Conservation (phyloP, 2,888 invertebrate species). For the Pherbina coryleti region DNA sequence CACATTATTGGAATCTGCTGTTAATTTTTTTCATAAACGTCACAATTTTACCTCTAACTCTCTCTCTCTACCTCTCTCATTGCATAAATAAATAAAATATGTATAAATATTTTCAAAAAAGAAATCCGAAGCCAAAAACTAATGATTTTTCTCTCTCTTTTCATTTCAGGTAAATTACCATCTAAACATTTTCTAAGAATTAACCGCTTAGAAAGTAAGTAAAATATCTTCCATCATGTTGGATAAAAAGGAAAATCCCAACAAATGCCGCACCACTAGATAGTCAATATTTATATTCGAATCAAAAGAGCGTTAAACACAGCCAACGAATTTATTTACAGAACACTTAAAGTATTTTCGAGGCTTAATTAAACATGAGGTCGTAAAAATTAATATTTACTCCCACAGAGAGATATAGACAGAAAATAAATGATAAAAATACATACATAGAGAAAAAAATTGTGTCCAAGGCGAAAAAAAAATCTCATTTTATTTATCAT, state of each 20-base stretch:
- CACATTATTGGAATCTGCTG: no score
- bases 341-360: slow-evolving; percentile 16
- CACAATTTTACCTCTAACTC: no score
- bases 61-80: no score
- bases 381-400: slow-evolving; percentile 13
- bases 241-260: neutral
- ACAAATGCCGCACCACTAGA: neutral
- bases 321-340: slow-evolving; percentile 1
- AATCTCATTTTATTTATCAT: neutral
- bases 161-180: slow-evolving; percentile 15
- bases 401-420: neutral
- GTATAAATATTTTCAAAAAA: no score
- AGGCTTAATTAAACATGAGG: slow-evolving; percentile 16
- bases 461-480: neutral
- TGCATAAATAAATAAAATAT: no score
- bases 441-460: neutral
- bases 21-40: no score
- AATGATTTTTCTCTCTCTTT: neutral
- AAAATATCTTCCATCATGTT: neutral
- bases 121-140: no score
- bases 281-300: slow-evolving; percentile 13
- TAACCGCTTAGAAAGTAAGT: neutral
- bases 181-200: neutral
- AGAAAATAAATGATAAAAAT: neutral
- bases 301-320: slow-evolving; percentile 12